Evolutionary conservation across 2,888 invertebrate species (phyloP).

Genomic region (Agriopis aurantiaria): DNA sequence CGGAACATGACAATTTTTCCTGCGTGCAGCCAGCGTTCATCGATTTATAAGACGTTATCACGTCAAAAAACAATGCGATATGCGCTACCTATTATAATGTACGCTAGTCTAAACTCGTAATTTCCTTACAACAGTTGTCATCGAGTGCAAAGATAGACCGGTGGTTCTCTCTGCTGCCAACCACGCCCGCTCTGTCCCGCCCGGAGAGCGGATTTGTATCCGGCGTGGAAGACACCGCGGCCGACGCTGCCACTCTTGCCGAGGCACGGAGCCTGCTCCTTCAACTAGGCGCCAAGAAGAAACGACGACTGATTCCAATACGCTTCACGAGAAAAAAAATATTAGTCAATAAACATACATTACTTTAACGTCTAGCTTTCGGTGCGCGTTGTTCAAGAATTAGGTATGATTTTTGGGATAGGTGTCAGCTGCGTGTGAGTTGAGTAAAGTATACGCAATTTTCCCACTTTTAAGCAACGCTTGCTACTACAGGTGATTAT

Average conservation of each 20-base stretch:
- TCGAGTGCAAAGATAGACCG: slow-evolving; percentile 92
- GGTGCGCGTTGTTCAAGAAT: slow-evolving; percentile 54
- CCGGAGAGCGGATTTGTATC: slow-evolving; percentile 93
- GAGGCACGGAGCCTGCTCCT: slow-evolving; percentile 89
- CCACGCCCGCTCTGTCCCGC: slow-evolving; percentile 88
- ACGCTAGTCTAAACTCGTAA: not conserved
- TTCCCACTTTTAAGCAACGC: not conserved
- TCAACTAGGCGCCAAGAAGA: slow-evolving; percentile 90
- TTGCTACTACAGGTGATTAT: no score
- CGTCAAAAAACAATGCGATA: no score
- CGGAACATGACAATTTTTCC: no score
- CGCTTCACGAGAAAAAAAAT: slow-evolving; percentile 91
- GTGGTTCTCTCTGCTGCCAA: slow-evolving; percentile 91
- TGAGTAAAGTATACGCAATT: not conserved
- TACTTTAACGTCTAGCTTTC: slow-evolving; percentile 52
- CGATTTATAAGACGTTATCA: no score
- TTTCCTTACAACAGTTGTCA: slow-evolving; percentile 85
- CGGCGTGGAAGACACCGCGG: slow-evolving; percentile 84
- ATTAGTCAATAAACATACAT: slow-evolving; percentile 83
- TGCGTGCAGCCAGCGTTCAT: no score
- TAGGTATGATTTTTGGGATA: not conserved
- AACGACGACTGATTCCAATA: slow-evolving; percentile 89
- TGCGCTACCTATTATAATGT: not conserved
- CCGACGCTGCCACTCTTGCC: slow-evolving; percentile 87
- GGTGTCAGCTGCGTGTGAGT: not conserved